Percentiles rank a stretch among this genome's conserved stretches.
phyloP scores from a whole-genome alignment of 2,797 vertebrate species.

The Oreortyx pictus region DNA sequence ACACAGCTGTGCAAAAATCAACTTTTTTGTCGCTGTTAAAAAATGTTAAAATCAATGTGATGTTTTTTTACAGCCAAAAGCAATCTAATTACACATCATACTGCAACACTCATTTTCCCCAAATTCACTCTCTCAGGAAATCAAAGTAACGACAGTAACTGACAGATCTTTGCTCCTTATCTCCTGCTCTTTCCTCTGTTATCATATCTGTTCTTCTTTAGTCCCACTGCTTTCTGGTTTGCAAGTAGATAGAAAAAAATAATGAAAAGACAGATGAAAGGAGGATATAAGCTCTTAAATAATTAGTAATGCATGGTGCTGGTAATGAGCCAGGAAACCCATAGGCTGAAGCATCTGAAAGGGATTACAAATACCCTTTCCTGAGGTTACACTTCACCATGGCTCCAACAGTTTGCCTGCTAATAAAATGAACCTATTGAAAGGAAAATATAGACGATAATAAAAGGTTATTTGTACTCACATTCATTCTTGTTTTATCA shows the following conservation, averaged over 20 bases:
- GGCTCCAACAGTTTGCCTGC: not conserved
- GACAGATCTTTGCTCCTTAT: not conserved
- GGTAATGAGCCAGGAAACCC: constrained; percentile 19
- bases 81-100: not conserved
- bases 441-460: constrained; percentile 34
- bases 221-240: not conserved
- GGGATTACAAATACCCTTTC: constrained; percentile 9
- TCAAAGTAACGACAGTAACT: not conserved
- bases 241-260: not conserved
- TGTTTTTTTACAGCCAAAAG: not conserved
- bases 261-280: not conserved
- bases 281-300: not conserved
- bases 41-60: not conserved
- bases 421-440: constrained; percentile 46
- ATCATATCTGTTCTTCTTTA: not conserved
- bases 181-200: not conserved
- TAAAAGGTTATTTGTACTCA: constrained; percentile 30
- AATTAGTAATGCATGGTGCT: not conserved
- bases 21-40: not conserved
- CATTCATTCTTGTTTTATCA: not conserved
- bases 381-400: not conserved
- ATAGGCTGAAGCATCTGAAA: constrained; percentile 6
- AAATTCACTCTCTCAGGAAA: constrained; percentile 8
- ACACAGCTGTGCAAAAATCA: not conserved
- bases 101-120: not conserved